phyloP scores from a whole-genome alignment of 2,888 invertebrate species.

The Scrobipalpa costella region DNA sequence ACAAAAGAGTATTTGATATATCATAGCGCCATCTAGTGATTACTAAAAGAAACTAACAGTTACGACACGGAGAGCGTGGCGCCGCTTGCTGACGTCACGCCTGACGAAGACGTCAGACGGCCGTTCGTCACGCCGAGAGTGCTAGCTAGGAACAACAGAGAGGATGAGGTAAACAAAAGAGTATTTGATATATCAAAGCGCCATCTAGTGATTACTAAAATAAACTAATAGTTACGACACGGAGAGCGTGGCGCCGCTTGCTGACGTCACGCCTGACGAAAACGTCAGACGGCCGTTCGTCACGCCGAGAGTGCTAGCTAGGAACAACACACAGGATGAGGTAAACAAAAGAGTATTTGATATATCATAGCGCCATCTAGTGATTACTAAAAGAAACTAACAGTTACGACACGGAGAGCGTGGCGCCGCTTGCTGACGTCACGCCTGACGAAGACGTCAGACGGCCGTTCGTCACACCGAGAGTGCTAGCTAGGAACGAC shows the following conservation, averaged over 20 bases:
- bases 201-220: too few species aligned
- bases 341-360: too few species aligned
- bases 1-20: too few species aligned
- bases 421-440: constrained; percentile 60
- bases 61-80: constrained; percentile 86
- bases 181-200: too few species aligned
- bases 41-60: constrained; percentile 72
- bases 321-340: too few species aligned
- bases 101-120: constrained; percentile 52
- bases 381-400: constrained; percentile 50
- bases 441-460: constrained; percentile 51
- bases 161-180: too few species aligned
- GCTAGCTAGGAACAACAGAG: constrained; percentile 29
- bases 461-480: constrained; percentile 63
- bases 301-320: constrained; percentile 55
- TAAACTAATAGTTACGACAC: constrained; percentile 86
- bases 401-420: constrained; percentile 88
- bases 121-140: constrained; percentile 67
- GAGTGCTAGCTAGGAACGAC: constrained; percentile 41
- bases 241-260: constrained; percentile 78
- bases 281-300: constrained; percentile 61
- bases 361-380: too few species aligned
- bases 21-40: too few species aligned
- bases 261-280: constrained; percentile 53
- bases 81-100: constrained; percentile 56